phyloP scores from a whole-genome alignment of 2,888 invertebrate species.

The Parapristionchus giblindavisi region DNA sequence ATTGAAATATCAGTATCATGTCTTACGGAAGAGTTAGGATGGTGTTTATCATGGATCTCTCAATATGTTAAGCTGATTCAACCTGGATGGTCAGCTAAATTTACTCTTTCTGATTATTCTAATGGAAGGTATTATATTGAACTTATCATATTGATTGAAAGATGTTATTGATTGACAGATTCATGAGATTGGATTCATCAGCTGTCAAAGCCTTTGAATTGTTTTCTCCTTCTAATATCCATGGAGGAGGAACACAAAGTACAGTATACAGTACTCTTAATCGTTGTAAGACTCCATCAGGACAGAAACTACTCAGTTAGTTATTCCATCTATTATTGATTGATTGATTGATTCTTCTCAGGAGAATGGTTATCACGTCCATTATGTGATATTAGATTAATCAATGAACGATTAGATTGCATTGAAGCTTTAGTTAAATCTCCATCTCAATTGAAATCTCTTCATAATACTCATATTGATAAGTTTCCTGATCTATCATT shows the following conservation, averaged over 20 bases:
- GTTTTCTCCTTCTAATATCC: slow-evolving; percentile 41
- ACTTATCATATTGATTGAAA: background rate
- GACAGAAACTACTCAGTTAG: slow-evolving; percentile 59
- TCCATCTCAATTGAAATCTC: background rate
- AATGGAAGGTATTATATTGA: slow-evolving; percentile 7
- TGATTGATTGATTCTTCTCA: slow-evolving; percentile 22
- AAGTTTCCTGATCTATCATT: slow-evolving; percentile 34
- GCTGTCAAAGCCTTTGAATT: slow-evolving; percentile 63
- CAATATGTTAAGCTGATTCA: slow-evolving; percentile 13
- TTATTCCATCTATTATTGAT: background rate
- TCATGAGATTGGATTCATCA: slow-evolving; percentile 56
- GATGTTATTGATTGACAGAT: slow-evolving; percentile 35
- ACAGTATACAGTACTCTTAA: slow-evolving; percentile 63
- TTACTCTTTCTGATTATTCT: slow-evolving; percentile 19
- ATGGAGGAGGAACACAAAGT: slow-evolving; percentile 36
- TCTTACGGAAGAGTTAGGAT: background rate
- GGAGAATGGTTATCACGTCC: slow-evolving; percentile 67
- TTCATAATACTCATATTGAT: slow-evolving; percentile 2
- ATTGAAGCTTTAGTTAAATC: slow-evolving; percentile 12
- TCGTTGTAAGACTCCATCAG: slow-evolving; percentile 62
- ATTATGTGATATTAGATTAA: slow-evolving; percentile 53
- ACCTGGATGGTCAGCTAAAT: slow-evolving; percentile 14
- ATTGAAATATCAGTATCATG: background rate
- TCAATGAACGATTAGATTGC: slow-evolving; percentile 51
- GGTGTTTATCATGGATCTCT: background rate